Conservation (phyloP, 2,113 vertebrate species). For the Oncorhynchus nerka region DNA sequence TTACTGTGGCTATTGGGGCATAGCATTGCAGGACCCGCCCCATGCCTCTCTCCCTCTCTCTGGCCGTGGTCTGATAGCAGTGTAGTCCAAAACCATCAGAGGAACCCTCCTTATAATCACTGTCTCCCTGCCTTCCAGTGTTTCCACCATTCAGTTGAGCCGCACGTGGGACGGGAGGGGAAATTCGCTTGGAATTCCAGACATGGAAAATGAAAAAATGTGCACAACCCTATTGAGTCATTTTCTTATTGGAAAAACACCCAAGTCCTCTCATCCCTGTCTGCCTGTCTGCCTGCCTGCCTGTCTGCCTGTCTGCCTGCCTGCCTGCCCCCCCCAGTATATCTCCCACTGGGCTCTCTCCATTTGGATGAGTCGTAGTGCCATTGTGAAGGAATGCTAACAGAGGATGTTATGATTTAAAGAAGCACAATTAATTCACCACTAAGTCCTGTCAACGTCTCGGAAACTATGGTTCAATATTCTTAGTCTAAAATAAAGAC, state of each 20-base stretch:
- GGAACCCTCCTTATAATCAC: slow-evolving; percentile 38
- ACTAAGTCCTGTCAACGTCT: slow-evolving; percentile 26
- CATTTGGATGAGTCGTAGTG: slow-evolving; percentile 10
- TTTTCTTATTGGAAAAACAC: background rate
- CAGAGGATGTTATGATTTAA: slow-evolving; percentile 4
- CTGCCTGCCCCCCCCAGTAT: background rate
- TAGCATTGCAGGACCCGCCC: slow-evolving; percentile 8
- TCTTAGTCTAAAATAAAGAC: background rate
- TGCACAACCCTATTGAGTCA: slow-evolving; percentile 28
- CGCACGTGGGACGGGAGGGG: background rate
- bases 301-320: background rate
- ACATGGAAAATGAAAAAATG: slow-evolving; percentile 29
- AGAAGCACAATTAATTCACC: slow-evolving; percentile 25
- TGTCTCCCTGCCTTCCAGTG: slow-evolving; percentile 16
- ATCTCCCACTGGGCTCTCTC: background rate
- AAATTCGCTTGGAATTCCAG: slow-evolving; percentile 23
- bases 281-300: background rate
- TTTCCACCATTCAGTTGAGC: slow-evolving; percentile 16
- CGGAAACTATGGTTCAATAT: slow-evolving; percentile 30
- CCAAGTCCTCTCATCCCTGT: slow-evolving; percentile 20
- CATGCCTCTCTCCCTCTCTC: slow-evolving; percentile 6
- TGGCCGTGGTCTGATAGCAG: slow-evolving; percentile 20
- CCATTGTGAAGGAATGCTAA: slow-evolving; percentile 28
- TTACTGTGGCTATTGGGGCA: background rate
- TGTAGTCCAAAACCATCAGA: slow-evolving; percentile 14